phyloP scores from a whole-genome alignment of 2,113 vertebrate species.

The Ascaphus truei region DNA sequence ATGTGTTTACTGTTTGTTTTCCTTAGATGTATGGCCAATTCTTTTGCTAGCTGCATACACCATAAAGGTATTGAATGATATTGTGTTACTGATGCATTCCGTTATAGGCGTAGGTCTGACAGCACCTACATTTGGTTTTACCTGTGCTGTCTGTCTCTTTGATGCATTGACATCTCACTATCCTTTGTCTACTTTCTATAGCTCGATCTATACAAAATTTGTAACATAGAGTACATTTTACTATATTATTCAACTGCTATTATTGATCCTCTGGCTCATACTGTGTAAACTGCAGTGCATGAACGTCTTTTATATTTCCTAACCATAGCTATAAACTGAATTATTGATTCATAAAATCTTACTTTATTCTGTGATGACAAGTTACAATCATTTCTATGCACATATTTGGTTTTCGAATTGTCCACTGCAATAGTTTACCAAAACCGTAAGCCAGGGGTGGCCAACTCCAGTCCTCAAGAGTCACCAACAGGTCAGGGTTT shows the following conservation, averaged over 20 bases:
- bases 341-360: slow-evolving; percentile 6
- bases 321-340: neutral
- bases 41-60: too few relatives aligned
- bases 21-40: too few relatives aligned
- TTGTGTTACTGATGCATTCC: too few relatives aligned
- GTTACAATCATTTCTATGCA: neutral
- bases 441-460: too few relatives aligned
- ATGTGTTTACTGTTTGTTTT: too few relatives aligned
- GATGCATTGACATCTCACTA: too few relatives aligned
- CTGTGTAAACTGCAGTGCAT: neutral
- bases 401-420: neutral
- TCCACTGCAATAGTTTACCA: neutral
- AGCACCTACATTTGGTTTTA: too few relatives aligned
- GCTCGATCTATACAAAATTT: neutral
- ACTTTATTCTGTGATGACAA: neutral
- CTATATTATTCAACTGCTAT: neutral
- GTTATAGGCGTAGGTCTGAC: too few relatives aligned
- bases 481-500: too few relatives aligned
- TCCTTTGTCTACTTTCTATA: neutral
- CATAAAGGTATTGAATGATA: too few relatives aligned
- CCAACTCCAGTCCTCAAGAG: too few relatives aligned
- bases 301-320: neutral
- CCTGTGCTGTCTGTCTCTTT: too few relatives aligned
- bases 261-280: neutral
- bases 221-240: neutral